Conservation (phyloP, 2,113 vertebrate genomes). For the Sinocyclocheilus rhinocerous region DNA sequence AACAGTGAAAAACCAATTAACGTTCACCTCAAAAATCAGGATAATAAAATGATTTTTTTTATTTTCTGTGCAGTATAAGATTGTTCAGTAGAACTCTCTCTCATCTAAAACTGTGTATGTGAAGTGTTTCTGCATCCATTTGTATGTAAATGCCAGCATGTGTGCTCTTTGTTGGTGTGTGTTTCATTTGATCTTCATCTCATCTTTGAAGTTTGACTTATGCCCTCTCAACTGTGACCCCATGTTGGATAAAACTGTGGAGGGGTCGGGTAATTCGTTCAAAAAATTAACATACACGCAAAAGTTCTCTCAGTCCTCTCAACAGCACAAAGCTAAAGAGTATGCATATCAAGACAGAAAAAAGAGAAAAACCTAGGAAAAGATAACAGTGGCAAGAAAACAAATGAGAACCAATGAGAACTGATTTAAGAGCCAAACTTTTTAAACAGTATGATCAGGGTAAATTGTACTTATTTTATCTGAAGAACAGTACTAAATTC, state of each 20-base stretch:
- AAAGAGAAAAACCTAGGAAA: not conserved
- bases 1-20: not conserved
- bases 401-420: not conserved
- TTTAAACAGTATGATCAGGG: not conserved
- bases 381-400: not conserved
- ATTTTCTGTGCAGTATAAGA: not conserved
- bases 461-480: not conserved
- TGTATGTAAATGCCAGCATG: constrained; percentile 22
- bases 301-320: not conserved
- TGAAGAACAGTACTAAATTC: no score
- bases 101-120: not conserved
- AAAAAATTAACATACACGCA: constrained; percentile 3
- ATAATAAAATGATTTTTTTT: not conserved
- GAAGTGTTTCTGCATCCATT: not conserved
- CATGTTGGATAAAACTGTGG: not conserved
- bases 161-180: constrained; percentile 14
- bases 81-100: not conserved
- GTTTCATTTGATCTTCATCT: constrained; percentile 25
- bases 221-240: constrained; percentile 37
- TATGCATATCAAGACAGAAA: not conserved
- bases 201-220: constrained; percentile 40
- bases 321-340: not conserved
- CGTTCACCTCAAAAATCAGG: not conserved
- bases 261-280: constrained; percentile 21
- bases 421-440: not conserved